These are phyloP conservation scores for Xanthia icteritia DNA, from an alignment of 2,888 invertebrate species.

Conservation along the genomic window DNA sequence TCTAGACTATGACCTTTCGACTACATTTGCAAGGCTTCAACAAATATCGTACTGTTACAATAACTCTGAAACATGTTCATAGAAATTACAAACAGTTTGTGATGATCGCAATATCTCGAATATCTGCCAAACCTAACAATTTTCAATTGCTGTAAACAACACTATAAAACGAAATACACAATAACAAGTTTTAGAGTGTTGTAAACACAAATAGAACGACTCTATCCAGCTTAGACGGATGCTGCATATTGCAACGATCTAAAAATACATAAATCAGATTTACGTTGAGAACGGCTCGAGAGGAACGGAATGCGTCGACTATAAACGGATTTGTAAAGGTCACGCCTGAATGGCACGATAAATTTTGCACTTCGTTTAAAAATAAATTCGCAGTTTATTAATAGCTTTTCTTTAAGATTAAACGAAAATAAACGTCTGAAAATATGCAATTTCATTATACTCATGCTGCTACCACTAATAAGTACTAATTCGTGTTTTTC, in stretches of 20 bases:
- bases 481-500: not conserved
- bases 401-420: not conserved
- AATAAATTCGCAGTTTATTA: conserved; percentile 29
- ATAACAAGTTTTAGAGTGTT: conserved; percentile 30
- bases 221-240: conserved; percentile 25
- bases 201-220: conserved; percentile 44
- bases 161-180: conserved; percentile 26
- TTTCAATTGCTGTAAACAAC: conserved; percentile 39
- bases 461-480: not conserved
- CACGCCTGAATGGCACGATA: conserved; percentile 21
- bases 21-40: conserved; percentile 22
- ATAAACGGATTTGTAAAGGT: conserved; percentile 49
- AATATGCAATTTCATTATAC: not conserved
- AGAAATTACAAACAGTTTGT: not conserved
- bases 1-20: conserved; percentile 32
- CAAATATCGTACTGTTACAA: not conserved
- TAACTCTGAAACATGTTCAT: not conserved
- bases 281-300: conserved; percentile 15
- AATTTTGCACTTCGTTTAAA: conserved; percentile 14
- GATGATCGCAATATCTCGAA: conserved; percentile 18
- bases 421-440: not conserved
- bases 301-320: conserved; percentile 34
- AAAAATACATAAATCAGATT: conserved; percentile 53
- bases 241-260: conserved; percentile 43
- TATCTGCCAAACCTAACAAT: conserved; percentile 23